These are phyloP conservation scores for Plagiodera versicolora DNA, from an alignment of 2,888 invertebrate genomes.

Conservation along the genomic window DNA sequence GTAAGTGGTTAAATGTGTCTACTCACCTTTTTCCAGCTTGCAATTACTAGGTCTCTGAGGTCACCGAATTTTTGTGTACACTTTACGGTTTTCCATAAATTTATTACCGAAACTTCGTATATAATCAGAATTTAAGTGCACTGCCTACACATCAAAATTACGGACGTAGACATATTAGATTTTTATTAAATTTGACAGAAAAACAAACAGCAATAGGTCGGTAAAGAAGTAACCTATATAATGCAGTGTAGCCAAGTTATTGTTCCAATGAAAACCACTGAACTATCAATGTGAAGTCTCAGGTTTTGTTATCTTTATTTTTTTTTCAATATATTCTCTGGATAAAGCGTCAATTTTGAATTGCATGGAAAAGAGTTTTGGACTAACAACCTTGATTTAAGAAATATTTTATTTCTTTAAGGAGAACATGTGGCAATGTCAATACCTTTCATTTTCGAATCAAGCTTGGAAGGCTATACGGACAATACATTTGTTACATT, in stretches of 20 bases:
- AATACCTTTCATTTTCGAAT: too few relatives aligned
- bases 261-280: too few relatives aligned
- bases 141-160: constrained; percentile 28
- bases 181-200: constrained; percentile 22
- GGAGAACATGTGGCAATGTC: too few relatives aligned
- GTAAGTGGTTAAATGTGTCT: constrained; percentile 10
- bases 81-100: constrained; percentile 13
- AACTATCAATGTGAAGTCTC: too few relatives aligned
- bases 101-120: constrained; percentile 18
- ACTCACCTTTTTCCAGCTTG: constrained; percentile 24
- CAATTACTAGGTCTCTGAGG: constrained; percentile 4
- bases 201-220: constrained; percentile 14
- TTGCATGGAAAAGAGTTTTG: too few relatives aligned
- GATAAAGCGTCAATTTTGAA: too few relatives aligned
- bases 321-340: too few relatives aligned
- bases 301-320: too few relatives aligned
- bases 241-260: constrained; percentile 1
- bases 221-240: constrained; percentile 8
- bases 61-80: constrained; percentile 19
- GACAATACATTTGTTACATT: not conserved
- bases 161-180: constrained; percentile 29
- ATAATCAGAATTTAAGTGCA: constrained; percentile 20
- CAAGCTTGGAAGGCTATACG: too few relatives aligned
- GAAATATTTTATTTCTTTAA: too few relatives aligned
- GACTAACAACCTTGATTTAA: too few relatives aligned